These are phyloP conservation scores for Connochaetes taurinus DNA, from an alignment of 2,113 vertebrate genomes.

Conservation along the genomic window DNA sequence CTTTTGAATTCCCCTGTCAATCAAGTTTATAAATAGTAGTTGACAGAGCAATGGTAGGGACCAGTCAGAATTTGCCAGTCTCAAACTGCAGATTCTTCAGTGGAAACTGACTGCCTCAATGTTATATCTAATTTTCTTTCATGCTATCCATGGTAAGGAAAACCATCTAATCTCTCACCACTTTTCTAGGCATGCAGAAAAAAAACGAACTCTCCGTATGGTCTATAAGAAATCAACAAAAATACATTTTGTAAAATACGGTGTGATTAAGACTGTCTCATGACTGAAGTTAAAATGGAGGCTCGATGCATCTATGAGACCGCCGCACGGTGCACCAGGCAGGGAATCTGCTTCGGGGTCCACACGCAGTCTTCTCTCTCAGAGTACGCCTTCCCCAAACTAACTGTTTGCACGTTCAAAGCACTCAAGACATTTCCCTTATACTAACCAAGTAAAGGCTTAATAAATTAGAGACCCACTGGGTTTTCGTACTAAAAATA, in stretches of 20 bases:
- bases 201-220: background rate
- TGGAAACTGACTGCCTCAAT: background rate
- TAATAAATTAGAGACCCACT: background rate
- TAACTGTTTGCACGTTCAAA: background rate
- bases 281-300: background rate
- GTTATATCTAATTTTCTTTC: background rate
- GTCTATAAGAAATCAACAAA: background rate
- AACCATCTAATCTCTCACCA: background rate
- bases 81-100: background rate
- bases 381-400: background rate
- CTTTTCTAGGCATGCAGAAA: background rate
- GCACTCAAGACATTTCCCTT: background rate
- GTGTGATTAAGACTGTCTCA: background rate
- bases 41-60: background rate
- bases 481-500: background rate
- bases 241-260: background rate
- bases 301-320: background rate
- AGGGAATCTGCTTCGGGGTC: background rate
- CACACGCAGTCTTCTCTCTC: background rate
- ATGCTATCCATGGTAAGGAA: background rate
- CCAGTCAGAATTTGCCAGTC: background rate
- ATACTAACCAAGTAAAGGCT: background rate
- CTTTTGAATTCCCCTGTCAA: background rate
- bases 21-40: background rate
- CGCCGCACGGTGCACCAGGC: accelerated